phyloP scores from a whole-genome alignment of 2,888 invertebrate species.

The Syrphus vitripennis region DNA sequence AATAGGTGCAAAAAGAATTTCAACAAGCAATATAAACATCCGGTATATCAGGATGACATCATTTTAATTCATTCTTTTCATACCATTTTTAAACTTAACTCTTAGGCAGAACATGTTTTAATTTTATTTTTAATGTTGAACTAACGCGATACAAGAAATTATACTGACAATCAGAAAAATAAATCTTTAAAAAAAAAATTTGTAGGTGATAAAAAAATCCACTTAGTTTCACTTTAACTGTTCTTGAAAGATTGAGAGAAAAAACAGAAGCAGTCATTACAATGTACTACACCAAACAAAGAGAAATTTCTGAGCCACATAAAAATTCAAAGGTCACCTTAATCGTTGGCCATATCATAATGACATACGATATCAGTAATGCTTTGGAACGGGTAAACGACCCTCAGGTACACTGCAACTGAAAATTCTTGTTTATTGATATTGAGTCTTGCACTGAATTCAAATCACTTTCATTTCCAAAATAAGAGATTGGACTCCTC shows the following conservation, averaged over 20 bases:
- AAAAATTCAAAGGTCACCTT: constrained; percentile 15
- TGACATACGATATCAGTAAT: constrained; percentile 31
- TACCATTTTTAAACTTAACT: constrained; percentile 51
- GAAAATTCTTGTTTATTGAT: neutral
- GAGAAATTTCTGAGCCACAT: constrained; percentile 34
- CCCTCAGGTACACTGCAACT: neutral
- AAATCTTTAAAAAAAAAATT: neutral
- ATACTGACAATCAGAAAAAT: neutral
- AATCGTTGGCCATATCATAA: neutral
- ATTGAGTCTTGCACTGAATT: constrained; percentile 31
- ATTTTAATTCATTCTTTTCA: neutral
- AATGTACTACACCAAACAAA: constrained; percentile 1
- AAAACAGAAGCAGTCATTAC: neutral
- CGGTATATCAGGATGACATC: constrained; percentile 46
- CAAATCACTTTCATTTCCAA: constrained; percentile 23
- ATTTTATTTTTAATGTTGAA: neutral
- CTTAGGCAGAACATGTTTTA: constrained; percentile 54
- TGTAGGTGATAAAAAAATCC: neutral
- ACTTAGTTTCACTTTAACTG: constrained; percentile 43
- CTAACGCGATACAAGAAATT: neutral
- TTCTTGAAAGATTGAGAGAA: neutral
- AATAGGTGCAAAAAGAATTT: constrained; percentile 15
- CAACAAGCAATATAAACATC: constrained; percentile 43
- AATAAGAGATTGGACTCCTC: neutral
- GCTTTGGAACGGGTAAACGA: constrained; percentile 32